These are phyloP conservation scores for Macquaria ambigua DNA, from an alignment of 2,113 vertebrate species.

Conservation along the genomic window DNA sequence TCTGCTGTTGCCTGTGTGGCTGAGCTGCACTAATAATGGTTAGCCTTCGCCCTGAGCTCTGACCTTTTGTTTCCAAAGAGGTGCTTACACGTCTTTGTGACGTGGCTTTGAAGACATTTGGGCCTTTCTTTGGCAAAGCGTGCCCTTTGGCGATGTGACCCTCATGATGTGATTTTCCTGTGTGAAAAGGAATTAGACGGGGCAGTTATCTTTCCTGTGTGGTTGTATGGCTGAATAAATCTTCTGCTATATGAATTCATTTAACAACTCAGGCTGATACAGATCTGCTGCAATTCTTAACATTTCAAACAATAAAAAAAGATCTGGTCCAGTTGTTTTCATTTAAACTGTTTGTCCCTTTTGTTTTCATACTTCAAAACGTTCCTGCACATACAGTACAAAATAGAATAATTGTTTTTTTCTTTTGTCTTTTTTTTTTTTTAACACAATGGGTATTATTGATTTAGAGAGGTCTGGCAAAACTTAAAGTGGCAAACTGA, in stretches of 20 bases:
- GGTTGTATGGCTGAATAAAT: background rate
- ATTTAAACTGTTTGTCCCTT: background rate
- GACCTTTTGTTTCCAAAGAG: conserved; percentile 54
- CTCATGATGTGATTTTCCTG: conserved; percentile 37
- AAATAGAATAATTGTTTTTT: background rate
- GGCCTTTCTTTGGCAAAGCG: background rate
- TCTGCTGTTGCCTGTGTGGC: conserved; percentile 61
- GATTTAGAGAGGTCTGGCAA: conserved; percentile 30
- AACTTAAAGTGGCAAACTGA: conserved; percentile 16
- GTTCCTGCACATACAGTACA: background rate
- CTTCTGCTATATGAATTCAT: background rate
- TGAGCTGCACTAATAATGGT: conserved; percentile 53
- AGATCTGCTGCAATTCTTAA: background rate
- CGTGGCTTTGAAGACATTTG: conserved; percentile 9
- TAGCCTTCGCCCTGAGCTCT: conserved; percentile 58
- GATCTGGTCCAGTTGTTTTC: background rate
- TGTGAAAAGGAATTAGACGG: conserved; percentile 20
- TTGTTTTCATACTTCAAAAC: background rate
- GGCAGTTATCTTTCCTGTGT: conserved; percentile 9
- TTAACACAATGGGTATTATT: conserved; percentile 14
- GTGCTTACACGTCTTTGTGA: conserved; percentile 47
- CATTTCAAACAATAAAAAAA: background rate
- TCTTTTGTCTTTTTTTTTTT: background rate
- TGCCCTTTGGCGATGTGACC: conserved; percentile 17
- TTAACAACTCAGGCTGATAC: background rate